Percentiles rank a stretch among this genome's conserved stretches.
Conservation (phyloP, 2,888 invertebrate species). For the Kryphioiulus occultus region DNA sequence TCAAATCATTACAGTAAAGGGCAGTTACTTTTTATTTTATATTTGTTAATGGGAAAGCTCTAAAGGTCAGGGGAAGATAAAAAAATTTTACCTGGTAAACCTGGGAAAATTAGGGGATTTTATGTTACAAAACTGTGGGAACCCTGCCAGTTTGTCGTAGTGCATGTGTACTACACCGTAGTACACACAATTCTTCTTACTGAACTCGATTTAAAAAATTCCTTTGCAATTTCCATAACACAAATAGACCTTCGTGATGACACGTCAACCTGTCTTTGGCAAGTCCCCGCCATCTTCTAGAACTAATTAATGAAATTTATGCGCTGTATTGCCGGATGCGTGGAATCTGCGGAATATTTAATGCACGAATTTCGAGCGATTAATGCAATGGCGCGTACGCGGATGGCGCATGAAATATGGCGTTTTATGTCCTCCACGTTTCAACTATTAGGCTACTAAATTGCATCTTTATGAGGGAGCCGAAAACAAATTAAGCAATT, state of each 20-base stretch:
- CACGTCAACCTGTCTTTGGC: background rate
- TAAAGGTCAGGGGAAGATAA: no score
- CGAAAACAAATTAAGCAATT: constrained; percentile 35
- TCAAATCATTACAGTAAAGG: no score
- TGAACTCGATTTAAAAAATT: no score
- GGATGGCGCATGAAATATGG: constrained; percentile 35
- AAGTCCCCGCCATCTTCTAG: background rate
- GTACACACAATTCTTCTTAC: no score
- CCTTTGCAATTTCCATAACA: constrained; percentile 9
- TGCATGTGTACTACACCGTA: no score
- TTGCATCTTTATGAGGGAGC: constrained; percentile 9
- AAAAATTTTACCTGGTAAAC: no score
- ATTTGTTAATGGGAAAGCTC: no score
- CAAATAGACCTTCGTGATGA: background rate
- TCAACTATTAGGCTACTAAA: constrained; percentile 35
- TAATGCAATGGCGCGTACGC: constrained; percentile 24
- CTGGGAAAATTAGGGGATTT: no score
- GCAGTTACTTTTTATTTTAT: no score
- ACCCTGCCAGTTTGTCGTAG: no score
- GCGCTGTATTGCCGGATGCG: background rate
- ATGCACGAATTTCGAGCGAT: background rate
- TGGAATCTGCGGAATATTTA: constrained; percentile 28
- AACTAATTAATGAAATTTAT: constrained; percentile 26
- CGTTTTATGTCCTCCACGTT: constrained; percentile 31
- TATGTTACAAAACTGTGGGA: no score